Conservation (phyloP, 2,797 vertebrate species). For the Eidolon dupreanum region DNA sequence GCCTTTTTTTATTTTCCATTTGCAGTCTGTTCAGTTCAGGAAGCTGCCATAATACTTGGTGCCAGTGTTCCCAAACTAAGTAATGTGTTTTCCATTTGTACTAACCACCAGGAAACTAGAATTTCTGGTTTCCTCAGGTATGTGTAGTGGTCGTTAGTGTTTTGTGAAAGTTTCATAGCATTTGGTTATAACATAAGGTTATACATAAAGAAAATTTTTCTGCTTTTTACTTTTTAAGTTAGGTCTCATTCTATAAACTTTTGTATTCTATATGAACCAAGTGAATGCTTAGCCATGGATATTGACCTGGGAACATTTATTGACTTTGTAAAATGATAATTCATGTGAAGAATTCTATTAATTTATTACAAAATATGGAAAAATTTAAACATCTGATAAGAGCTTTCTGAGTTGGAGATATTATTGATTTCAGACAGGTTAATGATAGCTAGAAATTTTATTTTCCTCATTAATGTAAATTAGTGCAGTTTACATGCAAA, state of each 20-base stretch:
- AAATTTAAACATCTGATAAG: neutral
- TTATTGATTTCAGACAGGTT: neutral
- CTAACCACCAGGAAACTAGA: slow-evolving; percentile 65
- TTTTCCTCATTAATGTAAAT: neutral
- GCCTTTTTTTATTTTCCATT: slow-evolving; percentile 57
- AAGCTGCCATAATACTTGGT: slow-evolving; percentile 55
- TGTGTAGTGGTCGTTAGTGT: slow-evolving; percentile 54
- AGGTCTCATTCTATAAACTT: neutral
- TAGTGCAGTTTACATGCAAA: neutral
- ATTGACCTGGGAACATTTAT: neutral
- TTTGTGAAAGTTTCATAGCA: slow-evolving; percentile 46
- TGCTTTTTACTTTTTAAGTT: neutral
- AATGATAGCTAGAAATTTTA: slow-evolving; percentile 18
- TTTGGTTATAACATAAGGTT: slow-evolving; percentile 38
- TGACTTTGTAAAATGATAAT: slow-evolving; percentile 9
- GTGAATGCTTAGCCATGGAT: neutral
- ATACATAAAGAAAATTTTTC: slow-evolving; percentile 29
- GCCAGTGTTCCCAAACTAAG: slow-evolving; percentile 60
- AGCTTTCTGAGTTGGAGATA: slow-evolving; percentile 1
- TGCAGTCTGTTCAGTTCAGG: slow-evolving; percentile 58
- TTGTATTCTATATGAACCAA: neutral
- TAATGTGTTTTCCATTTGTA: slow-evolving; percentile 62
- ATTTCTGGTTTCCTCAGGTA: slow-evolving; percentile 68
- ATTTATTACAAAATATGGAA: slow-evolving; percentile 7
- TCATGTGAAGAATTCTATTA: neutral